These are phyloP conservation scores for Suillia variegata DNA, from an alignment of 2,888 invertebrate genomes.

Conservation along the genomic window DNA sequence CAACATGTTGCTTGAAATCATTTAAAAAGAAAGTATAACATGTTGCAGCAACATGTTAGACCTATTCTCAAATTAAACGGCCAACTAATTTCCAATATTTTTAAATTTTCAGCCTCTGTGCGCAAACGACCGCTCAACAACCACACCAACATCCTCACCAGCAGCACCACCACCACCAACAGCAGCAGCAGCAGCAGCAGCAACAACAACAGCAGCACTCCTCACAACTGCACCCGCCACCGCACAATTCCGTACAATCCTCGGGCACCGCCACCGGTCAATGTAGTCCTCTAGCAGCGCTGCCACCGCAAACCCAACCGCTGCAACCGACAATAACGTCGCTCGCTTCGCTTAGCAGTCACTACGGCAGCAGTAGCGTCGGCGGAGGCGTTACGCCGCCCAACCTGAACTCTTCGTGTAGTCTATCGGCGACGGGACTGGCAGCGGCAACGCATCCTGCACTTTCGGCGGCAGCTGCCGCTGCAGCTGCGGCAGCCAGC, in stretches of 20 bases:
- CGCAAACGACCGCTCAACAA: conserved; percentile 31
- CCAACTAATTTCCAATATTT: neutral
- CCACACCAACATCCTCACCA: conserved; percentile 12
- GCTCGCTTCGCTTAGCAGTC: conserved; percentile 41
- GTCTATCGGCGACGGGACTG: conserved; percentile 33
- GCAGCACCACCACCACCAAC: conserved; percentile 28
- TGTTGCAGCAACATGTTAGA: neutral
- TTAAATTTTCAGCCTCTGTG: conserved; percentile 45
- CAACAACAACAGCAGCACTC: conserved; percentile 30
- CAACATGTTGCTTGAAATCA: too few relatives aligned
- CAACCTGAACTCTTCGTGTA: conserved; percentile 37
- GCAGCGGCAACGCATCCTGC: conserved; percentile 33
- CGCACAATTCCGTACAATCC: conserved; percentile 25
- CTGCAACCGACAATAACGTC: conserved; percentile 52
- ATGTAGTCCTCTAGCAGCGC: conserved; percentile 49
- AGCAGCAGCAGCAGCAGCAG: neutral
- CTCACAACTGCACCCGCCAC: conserved; percentile 26
- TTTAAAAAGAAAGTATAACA: too few relatives aligned
- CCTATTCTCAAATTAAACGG: neutral
- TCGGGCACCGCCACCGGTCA: conserved; percentile 41
- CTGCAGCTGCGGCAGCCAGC: conserved; percentile 23
- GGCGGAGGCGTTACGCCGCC: too few relatives aligned
- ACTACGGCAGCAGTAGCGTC: conserved; percentile 39
- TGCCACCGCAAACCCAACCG: conserved; percentile 56
- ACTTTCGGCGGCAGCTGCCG: neutral